Base-by-base conservation (phyloP, 2,888 invertebrate species). In the Omphaloscelis lunosa region DNA sequence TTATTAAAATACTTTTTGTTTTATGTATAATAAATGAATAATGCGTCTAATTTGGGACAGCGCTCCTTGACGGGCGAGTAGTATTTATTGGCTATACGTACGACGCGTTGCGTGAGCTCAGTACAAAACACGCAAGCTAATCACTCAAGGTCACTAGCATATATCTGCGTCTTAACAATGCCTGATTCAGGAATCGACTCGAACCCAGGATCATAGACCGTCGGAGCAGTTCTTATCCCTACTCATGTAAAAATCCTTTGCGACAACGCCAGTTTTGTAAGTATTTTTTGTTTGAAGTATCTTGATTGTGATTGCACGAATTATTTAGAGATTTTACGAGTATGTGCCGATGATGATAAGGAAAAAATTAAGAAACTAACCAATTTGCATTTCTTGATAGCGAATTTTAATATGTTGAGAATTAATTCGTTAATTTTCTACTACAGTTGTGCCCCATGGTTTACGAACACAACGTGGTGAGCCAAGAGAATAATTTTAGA, bases 401-500 rank as follows among this genome's bases (percentile, higher is more conserved):
- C 29, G 1, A 59, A 51, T 67, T 34, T 17, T 6, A 17, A 68
- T 53, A 34, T n/a, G 34, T 11, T 4, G n/a, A 53, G 17, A 53
- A n/a, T n/a, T 1, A 53, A 39, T 39, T 39, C n/a, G 17, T 34
- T 11, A 20, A 20, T 53, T 68, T 68, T n/a, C 51, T 34, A 17
- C 17, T 34, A 34, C 51, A 34, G 51, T 67, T 53, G n/a, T 34
- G 17, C 3, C 17, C 68, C 15, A 39, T 68, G 68, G 34, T 53
- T 68, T 39, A 2, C 7, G 7, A 53, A 53, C 34, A 45, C 45
- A 70, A 45, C 29, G 27, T 23, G 65, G n/a, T 23, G 63, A 58
- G 56, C 65, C 48, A 79, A 79, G 65, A 62, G 51, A 39, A 77
- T 66, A 67, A 78, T 71, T 66, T 69, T 65, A 77, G 68, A 72